Conservation (phyloP, 2,797 vertebrate genomes). For the Tamandua tetradactyla region DNA sequence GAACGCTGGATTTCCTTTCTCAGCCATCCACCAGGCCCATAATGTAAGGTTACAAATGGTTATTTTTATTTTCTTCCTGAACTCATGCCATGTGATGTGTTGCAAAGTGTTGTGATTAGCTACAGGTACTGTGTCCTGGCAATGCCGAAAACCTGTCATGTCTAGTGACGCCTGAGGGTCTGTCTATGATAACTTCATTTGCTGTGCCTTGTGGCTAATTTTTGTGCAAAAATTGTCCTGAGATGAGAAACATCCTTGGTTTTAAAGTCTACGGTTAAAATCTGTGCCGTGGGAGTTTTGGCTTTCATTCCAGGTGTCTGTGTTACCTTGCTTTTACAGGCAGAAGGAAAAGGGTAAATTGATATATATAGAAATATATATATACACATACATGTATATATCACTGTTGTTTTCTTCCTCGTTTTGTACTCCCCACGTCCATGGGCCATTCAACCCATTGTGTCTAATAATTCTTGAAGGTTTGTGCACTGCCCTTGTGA, state of each 20-base stretch:
- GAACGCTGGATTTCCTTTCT: constrained; percentile 91
- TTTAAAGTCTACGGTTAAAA: constrained; percentile 58
- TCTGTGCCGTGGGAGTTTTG: constrained; percentile 72
- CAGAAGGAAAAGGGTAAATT: constrained; percentile 77
- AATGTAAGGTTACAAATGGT: constrained; percentile 87
- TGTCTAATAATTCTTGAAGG: constrained; percentile 46
- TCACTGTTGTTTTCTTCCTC: constrained; percentile 60
- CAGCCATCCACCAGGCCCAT: constrained; percentile 89
- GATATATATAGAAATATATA: constrained; percentile 25
- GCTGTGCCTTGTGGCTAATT: constrained; percentile 78
- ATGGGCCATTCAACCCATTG: constrained; percentile 41
- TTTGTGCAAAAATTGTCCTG: constrained; percentile 71
- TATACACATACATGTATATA: constrained; percentile 63
- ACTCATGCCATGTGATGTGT: constrained; percentile 82
- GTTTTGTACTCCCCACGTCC: constrained; percentile 75
- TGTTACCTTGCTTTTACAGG: constrained; percentile 75
- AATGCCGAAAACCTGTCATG: constrained; percentile 67
- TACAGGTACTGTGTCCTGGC: constrained; percentile 76
- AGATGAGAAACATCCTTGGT: constrained; percentile 53
- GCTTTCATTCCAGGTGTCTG: constrained; percentile 73
- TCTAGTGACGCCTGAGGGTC: constrained; percentile 67
- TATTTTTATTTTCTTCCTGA: constrained; percentile 84
- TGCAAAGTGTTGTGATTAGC: constrained; percentile 79
- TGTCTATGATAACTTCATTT: constrained; percentile 78
- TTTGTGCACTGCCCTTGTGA: constrained; percentile 38